Conservation (phyloP, 2,113 vertebrate genomes). For the Cnemophilus loriae region DNA sequence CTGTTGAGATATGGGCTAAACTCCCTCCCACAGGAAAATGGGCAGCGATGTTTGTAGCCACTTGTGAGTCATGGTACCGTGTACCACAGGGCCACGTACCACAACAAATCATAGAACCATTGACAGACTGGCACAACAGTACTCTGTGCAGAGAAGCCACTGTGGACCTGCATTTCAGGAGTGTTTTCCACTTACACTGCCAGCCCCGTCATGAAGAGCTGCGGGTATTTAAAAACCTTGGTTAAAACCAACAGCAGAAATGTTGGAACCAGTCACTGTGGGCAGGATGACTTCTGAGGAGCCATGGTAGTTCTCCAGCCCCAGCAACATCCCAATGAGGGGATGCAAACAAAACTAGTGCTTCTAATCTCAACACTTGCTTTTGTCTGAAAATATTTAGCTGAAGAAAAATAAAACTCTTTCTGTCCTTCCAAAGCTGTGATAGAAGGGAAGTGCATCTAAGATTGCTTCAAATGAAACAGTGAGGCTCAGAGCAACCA, state of each 20-base stretch:
- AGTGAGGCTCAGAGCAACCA: slow-evolving; percentile 21
- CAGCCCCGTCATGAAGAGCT: neutral
- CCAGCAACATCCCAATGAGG: neutral
- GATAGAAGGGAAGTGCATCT: neutral
- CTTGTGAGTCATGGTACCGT: neutral
- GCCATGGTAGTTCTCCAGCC: neutral
- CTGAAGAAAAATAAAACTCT: neutral
- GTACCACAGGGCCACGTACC: neutral
- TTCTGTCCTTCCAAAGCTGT: neutral
- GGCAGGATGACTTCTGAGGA: neutral
- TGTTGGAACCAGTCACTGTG: neutral
- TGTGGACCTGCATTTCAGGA: neutral
- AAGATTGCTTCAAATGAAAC: slow-evolving; percentile 30
- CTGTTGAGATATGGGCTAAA: neutral
- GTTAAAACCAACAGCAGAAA: neutral
- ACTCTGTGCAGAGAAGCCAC: neutral
- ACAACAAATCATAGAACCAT: neutral
- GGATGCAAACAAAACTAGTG: neutral
- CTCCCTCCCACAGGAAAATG: neutral
- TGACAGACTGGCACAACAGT: neutral
- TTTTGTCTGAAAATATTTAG: slow-evolving; percentile 31
- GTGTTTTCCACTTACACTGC: neutral
- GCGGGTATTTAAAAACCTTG: neutral
- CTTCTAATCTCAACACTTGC: neutral
- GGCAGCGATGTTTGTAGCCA: neutral